Evolutionary conservation across 1,140 invertebrate species (phyloP).

Genomic region (Venustaconcha ellipsiformis): DNA sequence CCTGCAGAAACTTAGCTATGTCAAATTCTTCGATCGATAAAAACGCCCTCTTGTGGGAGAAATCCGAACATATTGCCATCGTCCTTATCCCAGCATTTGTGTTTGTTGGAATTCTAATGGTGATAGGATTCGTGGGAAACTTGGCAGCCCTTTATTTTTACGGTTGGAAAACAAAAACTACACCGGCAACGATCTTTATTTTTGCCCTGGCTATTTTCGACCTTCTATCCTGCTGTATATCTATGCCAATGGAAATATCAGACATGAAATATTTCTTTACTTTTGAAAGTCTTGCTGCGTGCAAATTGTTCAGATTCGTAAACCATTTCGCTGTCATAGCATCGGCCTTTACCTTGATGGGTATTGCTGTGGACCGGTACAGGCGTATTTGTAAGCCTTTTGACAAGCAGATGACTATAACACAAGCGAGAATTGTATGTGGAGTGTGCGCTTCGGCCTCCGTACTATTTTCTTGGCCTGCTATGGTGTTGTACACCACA

Average conservation of each 20-base stretch:
- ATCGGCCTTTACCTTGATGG: conserved; percentile 38
- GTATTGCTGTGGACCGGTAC: conserved; percentile 52
- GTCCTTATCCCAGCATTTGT: conserved; percentile 40
- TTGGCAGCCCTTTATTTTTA: conserved; percentile 49
- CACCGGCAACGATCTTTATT: conserved; percentile 46
- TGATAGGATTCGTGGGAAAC: conserved; percentile 48
- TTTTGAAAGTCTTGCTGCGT: conserved; percentile 38
- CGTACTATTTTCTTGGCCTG: conserved; percentile 20
- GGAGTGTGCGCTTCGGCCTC: conserved; percentile 12
- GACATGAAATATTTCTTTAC: conserved; percentile 42
- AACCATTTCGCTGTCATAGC: conserved; percentile 50
- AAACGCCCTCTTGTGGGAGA: conserved; percentile 18
- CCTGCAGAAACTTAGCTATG: conserved; percentile 1
- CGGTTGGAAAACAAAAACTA: conserved; percentile 38
- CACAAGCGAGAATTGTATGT: conserved; percentile 9
- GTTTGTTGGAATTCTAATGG: conserved; percentile 38
- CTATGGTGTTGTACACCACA: conserved; percentile 23
- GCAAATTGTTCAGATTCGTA: conserved; percentile 44
- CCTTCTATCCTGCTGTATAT: conserved; percentile 47
- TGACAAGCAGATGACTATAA: conserved; percentile 20
- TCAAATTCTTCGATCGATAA: background rate
- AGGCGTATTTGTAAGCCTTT: conserved; percentile 49
- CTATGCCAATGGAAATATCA: conserved; percentile 50
- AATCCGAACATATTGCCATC: conserved; percentile 40
- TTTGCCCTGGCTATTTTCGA: conserved; percentile 42